A percentile compares a stretch with the other conserved stretches of the same genome.
Evolutionary conservation across 2,113 vertebrate genomes (phyloP).

Genomic region (Picathartes gymnocephalus): DNA sequence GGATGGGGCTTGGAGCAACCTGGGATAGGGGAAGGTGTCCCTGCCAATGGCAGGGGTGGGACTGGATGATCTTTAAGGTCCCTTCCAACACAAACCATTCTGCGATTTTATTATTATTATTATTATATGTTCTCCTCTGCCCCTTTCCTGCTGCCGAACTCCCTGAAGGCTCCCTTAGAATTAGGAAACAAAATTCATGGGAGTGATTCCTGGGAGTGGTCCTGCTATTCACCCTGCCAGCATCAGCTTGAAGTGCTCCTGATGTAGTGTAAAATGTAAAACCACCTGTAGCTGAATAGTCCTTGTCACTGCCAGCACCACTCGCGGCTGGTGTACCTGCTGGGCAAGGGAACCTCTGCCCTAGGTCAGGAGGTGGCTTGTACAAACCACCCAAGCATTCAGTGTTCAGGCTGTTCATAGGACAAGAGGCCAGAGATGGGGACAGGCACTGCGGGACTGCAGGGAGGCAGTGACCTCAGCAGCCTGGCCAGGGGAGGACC

Average conservation of each 20-base stretch:
- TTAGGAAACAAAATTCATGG: not conserved
- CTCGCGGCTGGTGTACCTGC: fast-evolving
- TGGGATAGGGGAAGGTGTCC: not conserved
- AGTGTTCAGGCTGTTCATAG: not conserved
- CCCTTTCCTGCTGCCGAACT: not conserved
- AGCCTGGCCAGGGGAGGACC: not conserved
- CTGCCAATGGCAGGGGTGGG: no score
- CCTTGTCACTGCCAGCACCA: not conserved
- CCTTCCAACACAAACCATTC: not conserved
- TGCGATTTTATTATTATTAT: not conserved
- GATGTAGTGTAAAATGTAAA: not conserved
- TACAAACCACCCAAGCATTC: not conserved
- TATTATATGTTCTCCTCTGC: not conserved
- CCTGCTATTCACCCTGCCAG: not conserved
- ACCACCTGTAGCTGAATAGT: not conserved
- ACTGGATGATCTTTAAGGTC: not conserved
- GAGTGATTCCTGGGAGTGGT: not conserved
- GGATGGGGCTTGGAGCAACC: not conserved
- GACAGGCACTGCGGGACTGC: not conserved
- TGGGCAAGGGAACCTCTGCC: not conserved
- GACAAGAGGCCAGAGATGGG: not conserved
- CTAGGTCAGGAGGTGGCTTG: not conserved
- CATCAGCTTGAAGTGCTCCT: not conserved
- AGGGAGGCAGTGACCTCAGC: not conserved
- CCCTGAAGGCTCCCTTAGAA: not conserved